Percentiles rank a stretch among this genome's conserved stretches.
Evolutionary conservation across 53 echinoderm and acorn worm species (phyloP).

Genomic region (Holothuria leucospilota): DNA sequence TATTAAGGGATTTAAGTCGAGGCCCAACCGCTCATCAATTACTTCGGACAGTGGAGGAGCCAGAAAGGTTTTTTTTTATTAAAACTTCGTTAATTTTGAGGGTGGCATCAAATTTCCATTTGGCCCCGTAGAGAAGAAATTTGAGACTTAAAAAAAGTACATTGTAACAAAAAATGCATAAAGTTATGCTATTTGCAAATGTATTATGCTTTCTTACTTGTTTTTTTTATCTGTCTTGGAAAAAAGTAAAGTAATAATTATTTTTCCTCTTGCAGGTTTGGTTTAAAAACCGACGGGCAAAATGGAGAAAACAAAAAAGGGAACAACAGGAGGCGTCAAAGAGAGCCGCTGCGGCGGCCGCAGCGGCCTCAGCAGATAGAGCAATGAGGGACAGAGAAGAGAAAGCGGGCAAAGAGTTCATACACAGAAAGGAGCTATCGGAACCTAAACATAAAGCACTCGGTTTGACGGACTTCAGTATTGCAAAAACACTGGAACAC

Average conservation of each 20-base stretch:
- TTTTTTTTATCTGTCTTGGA: too few relatives aligned
- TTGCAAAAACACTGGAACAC: constrained; percentile 11
- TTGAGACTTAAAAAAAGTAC: too few relatives aligned
- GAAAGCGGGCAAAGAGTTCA: constrained; percentile 7
- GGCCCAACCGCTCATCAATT: background rate
- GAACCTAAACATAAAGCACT: background rate
- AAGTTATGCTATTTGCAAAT: too few relatives aligned
- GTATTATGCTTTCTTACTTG: too few relatives aligned
- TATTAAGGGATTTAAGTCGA: constrained; percentile 66
- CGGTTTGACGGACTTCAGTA: constrained; percentile 3
- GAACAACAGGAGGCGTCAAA: constrained; percentile 90
- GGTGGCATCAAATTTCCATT: too few relatives aligned
- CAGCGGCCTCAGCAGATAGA: constrained; percentile 43
- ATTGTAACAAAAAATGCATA: too few relatives aligned
- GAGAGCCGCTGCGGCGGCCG: constrained; percentile 70
- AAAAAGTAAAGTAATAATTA: too few relatives aligned
- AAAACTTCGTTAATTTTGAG: too few relatives aligned
- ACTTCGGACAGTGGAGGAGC: background rate
- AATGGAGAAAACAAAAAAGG: constrained; percentile 95
- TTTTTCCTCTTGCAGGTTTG: constrained; percentile 68
- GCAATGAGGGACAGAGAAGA: constrained; percentile 12
- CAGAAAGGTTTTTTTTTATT: too few relatives aligned
- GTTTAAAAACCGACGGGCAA: constrained; percentile 97
- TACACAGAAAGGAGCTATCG: too few relatives aligned
- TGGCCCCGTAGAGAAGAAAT: too few relatives aligned